Evolutionary conservation across 2,888 invertebrate species (phyloP), one percentile per base, ranked within the genome.

Genomic region (Pyrocoelia pectoralis): DNA sequence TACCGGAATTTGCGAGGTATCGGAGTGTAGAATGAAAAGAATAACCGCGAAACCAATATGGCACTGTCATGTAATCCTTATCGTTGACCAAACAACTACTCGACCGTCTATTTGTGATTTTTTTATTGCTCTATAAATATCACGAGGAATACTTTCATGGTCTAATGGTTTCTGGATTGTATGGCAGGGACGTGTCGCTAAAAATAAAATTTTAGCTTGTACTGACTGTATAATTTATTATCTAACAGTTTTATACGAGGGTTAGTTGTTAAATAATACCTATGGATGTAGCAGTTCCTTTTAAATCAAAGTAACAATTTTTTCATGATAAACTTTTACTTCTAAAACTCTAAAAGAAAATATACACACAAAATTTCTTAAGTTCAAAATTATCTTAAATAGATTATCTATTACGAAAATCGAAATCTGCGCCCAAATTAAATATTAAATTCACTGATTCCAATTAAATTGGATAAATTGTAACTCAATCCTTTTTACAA

Each of bases 41-140:
- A 65, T 63, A 66, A 65, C 56, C 64, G 70, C 69, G 67, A 69
- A 71, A 70, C 75, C 76, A 76, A 76, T 76, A 76, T 75, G 75
- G 76, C 74, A 72, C 72, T 75, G 76, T 75, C 74, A 74, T 74
- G 73, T 76, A 76, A 76, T 76, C 75, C 73, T 52, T 61, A 65
- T 46, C 68, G 66, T 67, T 53, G 66, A 65, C 68, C 71, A 65
- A 61, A 67, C 65, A 66, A 68, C 66, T 67, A 61, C 54, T 66
- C 57, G 38, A 51, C 56, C 55, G 48, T 62, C 66, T 63, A 68
- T 70, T 70, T 69, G 69, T 68, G 70, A 64, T 65, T 63, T 61
- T 70, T 70, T 70, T 70, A 68, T 68, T 68, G 67, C 53, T 53
- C 67, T 65, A 68, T 68, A 68, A 68, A 68, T 67, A 65, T 60